Base-by-base conservation (phyloP, 2,888 invertebrate genomes). In the Drosophila fulvimacula region DNA sequence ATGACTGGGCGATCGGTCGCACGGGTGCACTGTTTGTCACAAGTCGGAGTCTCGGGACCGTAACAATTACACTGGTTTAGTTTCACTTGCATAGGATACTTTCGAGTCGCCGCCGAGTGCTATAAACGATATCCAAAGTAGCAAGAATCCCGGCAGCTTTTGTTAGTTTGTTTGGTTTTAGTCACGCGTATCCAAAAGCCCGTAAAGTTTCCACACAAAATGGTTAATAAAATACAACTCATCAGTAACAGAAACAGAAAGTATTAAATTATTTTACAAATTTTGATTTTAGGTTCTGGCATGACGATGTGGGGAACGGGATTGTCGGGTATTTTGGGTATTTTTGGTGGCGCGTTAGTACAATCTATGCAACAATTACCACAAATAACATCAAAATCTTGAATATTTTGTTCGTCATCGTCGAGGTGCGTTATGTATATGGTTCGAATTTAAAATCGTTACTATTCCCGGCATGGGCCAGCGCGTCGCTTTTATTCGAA, bases 371-470 rank as follows among this genome's bases (percentile, higher is more conserved):
- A 91, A 86, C 82, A 91, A 86, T 92, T 92, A 92, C 92, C 92
- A 90, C 87, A 81, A 92, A 76, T 74, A 92, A 82, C 48, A 91
- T 65, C 59, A 91, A 81, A 83, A 91, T 75, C 89, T 84, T 91
- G 83, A 82, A 67, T 84, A 87, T 74, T 82, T 90, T 91, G 70
- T 86, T 92, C 90, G 91, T 89, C 84, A 85, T 89, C 92, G 91
- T 91, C 90, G 89, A 87, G 51, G 64, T 41, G 55, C 24, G 36
- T 65, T 80, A 63, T 79, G 71, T 73, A 46, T 88, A 83, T 69
- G 62, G 78, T 89, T 92, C 92, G 92, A 91, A 86, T 84, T 76
- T 53, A 84, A 76, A 81, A 87, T 92, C 91, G 92, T 92, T 91
- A 92, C 92, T 92, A 87, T 84, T 80, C 69, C 59, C 42, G 42